A percentile compares a stretch with the other conserved stretches of the same genome.
These are phyloP conservation scores for Corythaeola cristata DNA, from an alignment of 2,113 vertebrate species.

Conservation along the genomic window DNA sequence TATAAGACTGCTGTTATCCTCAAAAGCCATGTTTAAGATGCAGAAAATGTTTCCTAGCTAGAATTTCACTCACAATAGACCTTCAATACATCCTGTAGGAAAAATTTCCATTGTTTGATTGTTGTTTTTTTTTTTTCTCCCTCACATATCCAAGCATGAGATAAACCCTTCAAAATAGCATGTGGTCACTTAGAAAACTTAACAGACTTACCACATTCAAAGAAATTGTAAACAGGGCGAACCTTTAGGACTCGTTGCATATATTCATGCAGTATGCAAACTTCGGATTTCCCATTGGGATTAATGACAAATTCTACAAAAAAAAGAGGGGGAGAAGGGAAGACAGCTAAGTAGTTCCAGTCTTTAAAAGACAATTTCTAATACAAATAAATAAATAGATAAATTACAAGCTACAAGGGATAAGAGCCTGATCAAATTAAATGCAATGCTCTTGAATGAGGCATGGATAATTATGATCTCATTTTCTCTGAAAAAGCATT, in stretches of 20 bases:
- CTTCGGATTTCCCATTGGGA: conserved; percentile 98
- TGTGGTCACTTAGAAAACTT: not conserved
- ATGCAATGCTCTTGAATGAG: not conserved
- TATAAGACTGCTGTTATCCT: not conserved
- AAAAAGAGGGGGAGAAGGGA: not conserved
- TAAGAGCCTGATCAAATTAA: not conserved
- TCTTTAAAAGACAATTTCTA: not conserved
- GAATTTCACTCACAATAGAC: not conserved
- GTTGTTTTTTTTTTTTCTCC: not conserved
- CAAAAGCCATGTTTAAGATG: not conserved
- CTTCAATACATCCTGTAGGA: not conserved
- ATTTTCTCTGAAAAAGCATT: not conserved
- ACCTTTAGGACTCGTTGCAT: conserved; percentile 99
- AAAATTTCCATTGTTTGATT: not conserved
- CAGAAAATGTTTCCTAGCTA: not conserved
- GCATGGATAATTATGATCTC: not conserved
- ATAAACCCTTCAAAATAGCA: not conserved
- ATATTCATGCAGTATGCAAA: conserved; percentile 98
- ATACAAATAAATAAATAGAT: not conserved
- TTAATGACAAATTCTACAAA: conserved; percentile 96
- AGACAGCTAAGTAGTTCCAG: not conserved
- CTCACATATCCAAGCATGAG: not conserved
- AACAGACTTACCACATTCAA: conserved; percentile 96
- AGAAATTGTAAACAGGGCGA: conserved; percentile 99
- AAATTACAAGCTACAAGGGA: not conserved